These are phyloP conservation scores for Otus sunia DNA, from an alignment of 2,113 vertebrate genomes.

Conservation along the genomic window DNA sequence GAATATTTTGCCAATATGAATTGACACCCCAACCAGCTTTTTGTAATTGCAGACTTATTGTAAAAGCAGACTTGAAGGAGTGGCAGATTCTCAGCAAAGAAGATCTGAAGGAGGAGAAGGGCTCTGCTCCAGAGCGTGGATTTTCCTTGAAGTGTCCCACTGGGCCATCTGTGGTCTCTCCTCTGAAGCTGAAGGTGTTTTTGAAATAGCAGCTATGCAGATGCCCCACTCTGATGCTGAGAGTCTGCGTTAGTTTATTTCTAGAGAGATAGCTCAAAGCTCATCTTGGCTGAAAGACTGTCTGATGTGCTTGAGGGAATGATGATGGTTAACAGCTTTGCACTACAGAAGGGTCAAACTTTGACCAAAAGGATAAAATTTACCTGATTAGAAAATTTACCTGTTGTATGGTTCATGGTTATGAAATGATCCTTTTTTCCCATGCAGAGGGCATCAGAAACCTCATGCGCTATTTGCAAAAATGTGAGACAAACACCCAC, in stretches of 20 bases:
- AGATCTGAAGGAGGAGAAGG: background rate
- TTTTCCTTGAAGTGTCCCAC: background rate
- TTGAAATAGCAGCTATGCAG: background rate
- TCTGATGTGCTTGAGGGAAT: background rate
- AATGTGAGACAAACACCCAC: background rate
- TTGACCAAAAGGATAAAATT: background rate
- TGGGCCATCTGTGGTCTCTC: background rate
- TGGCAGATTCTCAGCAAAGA: background rate
- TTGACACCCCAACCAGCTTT: background rate
- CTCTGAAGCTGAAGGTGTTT: background rate
- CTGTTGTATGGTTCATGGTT: background rate
- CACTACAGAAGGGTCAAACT: background rate
- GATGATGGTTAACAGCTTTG: background rate
- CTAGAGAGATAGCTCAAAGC: background rate
- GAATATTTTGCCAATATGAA: background rate
- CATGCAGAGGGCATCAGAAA: background rate
- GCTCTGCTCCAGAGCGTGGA: background rate
- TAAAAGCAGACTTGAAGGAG: background rate
- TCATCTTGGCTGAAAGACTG: background rate
- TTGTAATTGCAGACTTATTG: background rate
- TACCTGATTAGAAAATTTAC: background rate
- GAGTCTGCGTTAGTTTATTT: background rate
- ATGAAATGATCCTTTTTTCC: background rate
- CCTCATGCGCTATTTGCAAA: background rate
- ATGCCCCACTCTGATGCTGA: background rate